Evolutionary conservation across 30 jellyfish, hydroid and myxozoan species (phyloP).

Genomic region (Turritopsis rubra): DNA sequence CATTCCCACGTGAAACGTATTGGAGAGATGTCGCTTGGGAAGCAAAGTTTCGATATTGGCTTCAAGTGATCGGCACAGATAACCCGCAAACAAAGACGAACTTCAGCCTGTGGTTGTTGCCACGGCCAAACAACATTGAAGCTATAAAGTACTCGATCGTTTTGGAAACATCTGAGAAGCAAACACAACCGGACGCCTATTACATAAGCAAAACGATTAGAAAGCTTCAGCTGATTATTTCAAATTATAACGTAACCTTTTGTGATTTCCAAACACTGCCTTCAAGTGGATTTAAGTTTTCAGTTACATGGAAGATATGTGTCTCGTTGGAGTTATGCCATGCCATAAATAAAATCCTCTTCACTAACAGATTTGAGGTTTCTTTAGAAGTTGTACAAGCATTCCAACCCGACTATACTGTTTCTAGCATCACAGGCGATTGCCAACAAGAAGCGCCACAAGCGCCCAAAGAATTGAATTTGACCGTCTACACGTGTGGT

Average conservation of each 20-base stretch:
- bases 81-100: neutral
- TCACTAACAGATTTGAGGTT: neutral
- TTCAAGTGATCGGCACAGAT: neutral
- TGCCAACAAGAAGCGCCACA: slow-evolving; percentile 42
- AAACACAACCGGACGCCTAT: neutral
- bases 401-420: neutral
- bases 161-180: neutral
- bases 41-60: neutral
- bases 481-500: slow-evolving; percentile 65
- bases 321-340: neutral
- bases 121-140: neutral
- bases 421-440: neutral
- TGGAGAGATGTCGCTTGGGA: slow-evolving; percentile 19
- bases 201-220: neutral
- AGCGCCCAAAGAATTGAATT: slow-evolving; percentile 20
- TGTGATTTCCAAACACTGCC: neutral
- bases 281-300: neutral
- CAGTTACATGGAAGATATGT: neutral
- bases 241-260: neutral
- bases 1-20: slow-evolving; percentile 21
- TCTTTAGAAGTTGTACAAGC: neutral
- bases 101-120: neutral
- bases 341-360: slow-evolving; percentile 1
- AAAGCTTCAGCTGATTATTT: neutral
- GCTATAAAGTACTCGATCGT: neutral